phyloP scores from a whole-genome alignment of 2,113 vertebrate genomes.

The Neofelis nebulosa region DNA sequence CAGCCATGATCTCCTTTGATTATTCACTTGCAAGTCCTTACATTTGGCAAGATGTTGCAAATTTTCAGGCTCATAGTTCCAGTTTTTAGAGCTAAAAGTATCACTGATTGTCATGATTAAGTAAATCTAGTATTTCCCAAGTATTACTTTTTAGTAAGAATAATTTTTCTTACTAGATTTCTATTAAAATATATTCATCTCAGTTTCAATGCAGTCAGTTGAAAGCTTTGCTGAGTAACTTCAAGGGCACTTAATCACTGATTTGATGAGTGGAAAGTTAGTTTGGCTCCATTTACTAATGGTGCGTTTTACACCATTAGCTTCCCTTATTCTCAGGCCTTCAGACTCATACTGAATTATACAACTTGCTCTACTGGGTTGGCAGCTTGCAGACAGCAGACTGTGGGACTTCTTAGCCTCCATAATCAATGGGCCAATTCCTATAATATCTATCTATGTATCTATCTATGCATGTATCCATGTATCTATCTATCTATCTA shows the following conservation, averaged over 20 bases:
- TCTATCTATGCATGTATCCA: not conserved
- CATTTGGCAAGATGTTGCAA: not conserved
- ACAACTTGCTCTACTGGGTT: not conserved
- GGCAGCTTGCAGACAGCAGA: not conserved
- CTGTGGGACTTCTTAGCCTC: not conserved
- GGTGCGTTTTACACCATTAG: not conserved
- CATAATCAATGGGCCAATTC: not conserved
- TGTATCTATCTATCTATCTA: too few species aligned
- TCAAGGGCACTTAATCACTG: not conserved
- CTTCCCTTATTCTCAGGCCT: not conserved
- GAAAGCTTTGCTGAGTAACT: conserved; percentile 19
- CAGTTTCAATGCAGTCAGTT: not conserved
- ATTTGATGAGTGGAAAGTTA: not conserved
- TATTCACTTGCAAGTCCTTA: not conserved
- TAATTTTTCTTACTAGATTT: conserved; percentile 52
- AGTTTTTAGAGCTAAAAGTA: not conserved
- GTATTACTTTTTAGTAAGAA: conserved; percentile 64
- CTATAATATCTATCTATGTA: not conserved
- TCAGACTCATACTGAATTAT: not conserved
- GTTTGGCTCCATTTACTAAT: not conserved
- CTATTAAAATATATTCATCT: conserved; percentile 50
- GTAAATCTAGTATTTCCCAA: conserved; percentile 52
- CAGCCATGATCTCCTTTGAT: not conserved
- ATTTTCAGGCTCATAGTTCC: not conserved
- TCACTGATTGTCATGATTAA: not conserved